Evolutionary conservation across 2,888 invertebrate species (phyloP).

Genomic region (Amiota mariae): DNA sequence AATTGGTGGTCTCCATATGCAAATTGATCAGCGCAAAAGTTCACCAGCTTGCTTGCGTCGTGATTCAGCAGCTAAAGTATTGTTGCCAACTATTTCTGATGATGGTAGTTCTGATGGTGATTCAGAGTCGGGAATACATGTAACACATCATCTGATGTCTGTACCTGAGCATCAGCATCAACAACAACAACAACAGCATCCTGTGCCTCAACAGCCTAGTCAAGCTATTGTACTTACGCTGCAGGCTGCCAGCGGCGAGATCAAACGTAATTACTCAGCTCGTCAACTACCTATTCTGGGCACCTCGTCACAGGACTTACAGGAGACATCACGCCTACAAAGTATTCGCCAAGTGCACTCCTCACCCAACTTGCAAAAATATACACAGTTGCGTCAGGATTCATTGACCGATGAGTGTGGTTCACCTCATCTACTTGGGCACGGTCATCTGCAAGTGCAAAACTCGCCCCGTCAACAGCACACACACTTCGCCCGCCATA

Average conservation of each 20-base stretch:
- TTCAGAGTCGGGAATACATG: slow-evolving; percentile 38
- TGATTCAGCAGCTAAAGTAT: slow-evolving; percentile 69
- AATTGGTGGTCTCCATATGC: slow-evolving; percentile 69
- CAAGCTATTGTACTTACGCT: slow-evolving; percentile 71
- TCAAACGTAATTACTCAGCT: slow-evolving; percentile 72
- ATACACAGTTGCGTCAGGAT: slow-evolving; percentile 58
- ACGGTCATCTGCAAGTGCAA: slow-evolving; percentile 47
- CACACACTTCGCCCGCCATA: slow-evolving; percentile 36
- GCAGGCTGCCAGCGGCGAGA: slow-evolving; percentile 71
- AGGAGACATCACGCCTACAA: slow-evolving; percentile 56
- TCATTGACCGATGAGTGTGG: slow-evolving; percentile 54
- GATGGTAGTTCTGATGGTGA: slow-evolving; percentile 63
- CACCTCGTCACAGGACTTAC: slow-evolving; percentile 70
- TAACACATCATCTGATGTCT: slow-evolving; percentile 50
- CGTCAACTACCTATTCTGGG: slow-evolving; percentile 69
- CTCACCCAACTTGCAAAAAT: slow-evolving; percentile 72
- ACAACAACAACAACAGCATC: slow-evolving; percentile 38
- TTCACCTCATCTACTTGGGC: slow-evolving; percentile 65
- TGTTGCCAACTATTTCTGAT: slow-evolving; percentile 68
- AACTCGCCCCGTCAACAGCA: not conserved
- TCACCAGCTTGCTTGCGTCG: slow-evolving; percentile 66
- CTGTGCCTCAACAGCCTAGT: slow-evolving; percentile 56
- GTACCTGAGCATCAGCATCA: slow-evolving; percentile 50
- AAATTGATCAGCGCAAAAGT: slow-evolving; percentile 67
- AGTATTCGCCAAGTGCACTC: slow-evolving; percentile 73